phyloP scores from a whole-genome alignment of 2,797 vertebrate species.

The Rhodeus uyekii region DNA sequence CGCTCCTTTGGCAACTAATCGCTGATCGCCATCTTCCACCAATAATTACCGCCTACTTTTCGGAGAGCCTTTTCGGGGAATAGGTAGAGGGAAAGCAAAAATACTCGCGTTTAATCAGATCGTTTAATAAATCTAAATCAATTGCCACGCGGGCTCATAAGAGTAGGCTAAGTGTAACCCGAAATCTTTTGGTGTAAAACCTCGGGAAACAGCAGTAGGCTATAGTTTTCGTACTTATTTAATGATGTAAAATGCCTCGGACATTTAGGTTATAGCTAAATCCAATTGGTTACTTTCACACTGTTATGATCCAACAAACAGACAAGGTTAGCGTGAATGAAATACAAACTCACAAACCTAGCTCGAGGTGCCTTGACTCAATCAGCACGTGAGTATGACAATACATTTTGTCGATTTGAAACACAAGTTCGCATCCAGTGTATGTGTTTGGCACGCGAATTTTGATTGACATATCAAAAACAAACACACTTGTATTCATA shows the following conservation, averaged over 20 bases:
- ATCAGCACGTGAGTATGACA: conserved; percentile 22
- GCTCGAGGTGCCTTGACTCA: neutral
- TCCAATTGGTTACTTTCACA: conserved; percentile 8
- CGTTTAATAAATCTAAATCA: conserved; percentile 28
- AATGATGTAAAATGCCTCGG: neutral
- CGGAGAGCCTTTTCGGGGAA: conserved; percentile 66
- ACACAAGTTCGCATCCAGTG: neutral
- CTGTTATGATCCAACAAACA: conserved; percentile 29
- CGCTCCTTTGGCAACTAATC: conserved; percentile 76
- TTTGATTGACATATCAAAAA: conserved; percentile 3
- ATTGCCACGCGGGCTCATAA: neutral
- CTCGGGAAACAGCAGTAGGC: neutral
- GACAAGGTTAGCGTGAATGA: neutral
- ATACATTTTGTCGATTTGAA: neutral
- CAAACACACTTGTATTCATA: neutral
- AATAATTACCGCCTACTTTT: conserved; percentile 85
- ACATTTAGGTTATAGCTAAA: conserved; percentile 6
- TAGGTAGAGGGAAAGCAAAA: conserved; percentile 59
- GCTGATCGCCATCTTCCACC: conserved; percentile 80
- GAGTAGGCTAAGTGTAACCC: neutral
- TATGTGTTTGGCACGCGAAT: neutral
- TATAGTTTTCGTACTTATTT: neutral
- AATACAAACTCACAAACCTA: conserved; percentile 27
- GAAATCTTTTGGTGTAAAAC: neutral
- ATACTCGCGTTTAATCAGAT: conserved; percentile 35